Percentiles rank a stretch among this genome's conserved stretches.
These are phyloP conservation scores for Idaea straminata DNA, from an alignment of 2,888 invertebrate species.

Conservation along the genomic window DNA sequence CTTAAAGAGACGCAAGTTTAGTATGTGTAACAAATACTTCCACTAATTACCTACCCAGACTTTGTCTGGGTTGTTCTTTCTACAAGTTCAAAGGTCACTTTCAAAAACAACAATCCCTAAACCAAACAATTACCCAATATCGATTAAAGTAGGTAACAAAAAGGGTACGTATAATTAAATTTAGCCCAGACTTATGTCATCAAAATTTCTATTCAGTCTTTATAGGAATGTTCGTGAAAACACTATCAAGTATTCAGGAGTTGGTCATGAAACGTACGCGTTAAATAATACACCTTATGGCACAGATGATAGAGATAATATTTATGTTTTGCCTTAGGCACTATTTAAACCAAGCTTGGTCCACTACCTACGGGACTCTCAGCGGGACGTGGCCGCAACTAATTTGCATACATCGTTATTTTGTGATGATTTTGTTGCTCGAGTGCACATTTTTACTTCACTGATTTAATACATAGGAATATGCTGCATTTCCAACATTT, in stretches of 20 bases:
- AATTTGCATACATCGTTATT: constrained; percentile 49
- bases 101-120: background rate
- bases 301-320: constrained; percentile 10
- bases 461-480: constrained; percentile 11
- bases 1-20: no score
- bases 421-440: constrained; percentile 29
- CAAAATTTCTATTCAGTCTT: background rate
- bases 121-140: background rate
- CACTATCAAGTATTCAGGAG: constrained; percentile 30
- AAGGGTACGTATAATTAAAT: background rate
- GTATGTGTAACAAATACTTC: no score
- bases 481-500: background rate
- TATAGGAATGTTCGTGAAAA: constrained; percentile 30
- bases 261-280: constrained; percentile 17
- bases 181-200: background rate
- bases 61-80: background rate
- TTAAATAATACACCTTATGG: constrained; percentile 11
- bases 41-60: no score
- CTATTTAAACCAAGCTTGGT: constrained; percentile 37
- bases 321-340: constrained; percentile 3
- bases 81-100: background rate
- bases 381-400: constrained; percentile 33
- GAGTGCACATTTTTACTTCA: constrained; percentile 25
- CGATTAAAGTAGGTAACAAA: background rate
- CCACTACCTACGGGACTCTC: constrained; percentile 39